Conservation (phyloP, 2,888 invertebrate genomes). For the Phalangium opilio region DNA sequence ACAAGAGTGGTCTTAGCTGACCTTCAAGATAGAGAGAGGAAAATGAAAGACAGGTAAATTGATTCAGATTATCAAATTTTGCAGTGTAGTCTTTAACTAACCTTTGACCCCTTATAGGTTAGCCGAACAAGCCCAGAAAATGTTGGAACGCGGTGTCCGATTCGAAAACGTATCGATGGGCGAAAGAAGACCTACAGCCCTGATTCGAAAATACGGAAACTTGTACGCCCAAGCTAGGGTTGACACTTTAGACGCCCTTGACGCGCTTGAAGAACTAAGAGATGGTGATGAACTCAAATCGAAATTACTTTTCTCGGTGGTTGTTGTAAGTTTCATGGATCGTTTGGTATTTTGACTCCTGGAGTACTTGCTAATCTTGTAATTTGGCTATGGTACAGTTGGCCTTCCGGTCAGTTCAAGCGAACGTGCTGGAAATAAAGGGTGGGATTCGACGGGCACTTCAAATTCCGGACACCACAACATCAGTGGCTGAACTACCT, state of each 20-base stretch:
- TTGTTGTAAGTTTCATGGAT: slow-evolving; percentile 59
- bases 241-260: slow-evolving; percentile 70
- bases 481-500: slow-evolving; percentile 8
- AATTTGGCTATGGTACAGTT: slow-evolving; percentile 37
- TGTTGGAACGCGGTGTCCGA: slow-evolving; percentile 23
- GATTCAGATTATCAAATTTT: not conserved
- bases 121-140: slow-evolving; percentile 19
- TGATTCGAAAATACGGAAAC: slow-evolving; percentile 61
- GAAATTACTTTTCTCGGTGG: slow-evolving; percentile 87
- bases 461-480: slow-evolving; percentile 27
- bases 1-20: slow-evolving; percentile 31
- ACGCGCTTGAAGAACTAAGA: slow-evolving; percentile 58
- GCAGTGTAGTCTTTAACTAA: too few relatives aligned
- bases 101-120: slow-evolving; percentile 5
- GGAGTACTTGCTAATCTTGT: too few relatives aligned
- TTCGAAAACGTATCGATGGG: slow-evolving; percentile 31
- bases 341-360: not conserved
- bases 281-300: slow-evolving; percentile 78
- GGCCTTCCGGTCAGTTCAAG: slow-evolving; percentile 53
- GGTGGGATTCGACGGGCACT: slow-evolving; percentile 52
- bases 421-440: slow-evolving; percentile 50
- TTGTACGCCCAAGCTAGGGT: slow-evolving; percentile 71
- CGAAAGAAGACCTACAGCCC: slow-evolving; percentile 33
- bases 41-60: slow-evolving; percentile 31
- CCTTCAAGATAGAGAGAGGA: slow-evolving; percentile 34